Evolutionary conservation across 1,140 invertebrate genomes (phyloP).

Genomic region (Trialeurodes vaporariorum): DNA sequence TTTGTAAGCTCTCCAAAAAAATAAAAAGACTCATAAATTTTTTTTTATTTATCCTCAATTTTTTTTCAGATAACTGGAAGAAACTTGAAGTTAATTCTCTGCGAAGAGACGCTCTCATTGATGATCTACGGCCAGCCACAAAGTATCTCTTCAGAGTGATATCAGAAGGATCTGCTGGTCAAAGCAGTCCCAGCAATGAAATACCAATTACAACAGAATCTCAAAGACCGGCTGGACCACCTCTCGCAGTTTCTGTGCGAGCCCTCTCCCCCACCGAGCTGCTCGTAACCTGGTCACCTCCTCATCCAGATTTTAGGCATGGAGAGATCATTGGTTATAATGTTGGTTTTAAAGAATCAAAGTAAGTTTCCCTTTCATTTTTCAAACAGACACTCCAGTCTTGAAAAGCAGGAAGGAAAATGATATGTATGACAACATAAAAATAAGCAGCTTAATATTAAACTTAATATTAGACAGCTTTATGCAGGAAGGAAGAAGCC

Average conservation of each 20-base stretch:
- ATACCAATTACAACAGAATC: constrained; percentile 57
- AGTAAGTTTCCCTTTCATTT: constrained; percentile 24
- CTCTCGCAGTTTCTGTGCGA: constrained; percentile 52
- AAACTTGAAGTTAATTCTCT: constrained; percentile 50
- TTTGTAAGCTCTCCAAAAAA: too few relatives aligned
- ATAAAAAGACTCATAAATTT: too few relatives aligned
- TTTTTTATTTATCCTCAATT: too few relatives aligned
- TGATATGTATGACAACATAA: too few relatives aligned
- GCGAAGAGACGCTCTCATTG: constrained; percentile 46
- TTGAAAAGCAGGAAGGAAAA: too few relatives aligned
- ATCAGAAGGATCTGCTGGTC: constrained; percentile 62
- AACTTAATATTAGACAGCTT: too few relatives aligned
- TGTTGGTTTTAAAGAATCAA: constrained; percentile 40
- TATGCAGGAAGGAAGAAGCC: too few relatives aligned
- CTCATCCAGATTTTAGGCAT: constrained; percentile 51
- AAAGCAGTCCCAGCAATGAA: constrained; percentile 55
- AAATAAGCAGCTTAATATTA: too few relatives aligned
- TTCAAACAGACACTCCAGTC: too few relatives aligned
- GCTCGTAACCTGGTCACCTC: constrained; percentile 62
- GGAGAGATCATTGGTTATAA: constrained; percentile 61
- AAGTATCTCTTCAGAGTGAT: constrained; percentile 59
- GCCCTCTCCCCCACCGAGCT: constrained; percentile 63
- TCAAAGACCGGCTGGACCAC: constrained; percentile 62
- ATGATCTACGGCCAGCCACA: constrained; percentile 63
- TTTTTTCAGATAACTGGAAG: constrained; percentile 45